Conservation (phyloP, 2,888 invertebrate genomes). For the Rhingia rostrata region DNA sequence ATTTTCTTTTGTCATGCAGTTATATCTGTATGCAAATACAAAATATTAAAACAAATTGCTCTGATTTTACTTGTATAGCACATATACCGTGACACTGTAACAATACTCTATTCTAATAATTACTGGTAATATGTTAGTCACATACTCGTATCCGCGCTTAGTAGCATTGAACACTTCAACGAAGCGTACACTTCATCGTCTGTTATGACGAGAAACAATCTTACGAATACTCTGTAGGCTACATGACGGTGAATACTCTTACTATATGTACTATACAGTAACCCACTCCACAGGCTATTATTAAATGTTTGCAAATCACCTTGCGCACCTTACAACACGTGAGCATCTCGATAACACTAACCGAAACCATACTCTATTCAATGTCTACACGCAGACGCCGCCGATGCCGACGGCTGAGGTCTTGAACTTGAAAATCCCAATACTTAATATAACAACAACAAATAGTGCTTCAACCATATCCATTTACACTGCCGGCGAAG, state of each 20-base stretch:
- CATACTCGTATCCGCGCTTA: constrained; percentile 19
- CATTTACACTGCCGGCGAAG: constrained; percentile 34
- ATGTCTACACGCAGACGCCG: constrained; percentile 8
- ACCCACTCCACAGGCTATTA: not conserved
- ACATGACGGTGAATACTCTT: no score
- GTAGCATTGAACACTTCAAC: constrained; percentile 4
- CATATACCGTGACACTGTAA: no score
- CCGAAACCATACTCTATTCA: constrained; percentile 25
- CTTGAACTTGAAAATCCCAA: constrained; percentile 56
- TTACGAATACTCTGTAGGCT: no score
- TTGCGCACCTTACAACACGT: constrained; percentile 45
- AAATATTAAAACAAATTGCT: no score
- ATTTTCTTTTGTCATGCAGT: no score
- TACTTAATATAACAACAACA: not conserved
- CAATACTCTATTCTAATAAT: not conserved
- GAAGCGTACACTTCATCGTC: not conserved
- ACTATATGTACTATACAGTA: no score
- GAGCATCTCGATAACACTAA: constrained; percentile 34
- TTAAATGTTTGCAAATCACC: constrained; percentile 50
- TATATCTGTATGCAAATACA: no score
- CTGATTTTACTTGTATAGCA: no score
- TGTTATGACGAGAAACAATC: constrained; percentile 11
- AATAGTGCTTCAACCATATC: not conserved
- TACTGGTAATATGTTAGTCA: constrained; percentile 4
- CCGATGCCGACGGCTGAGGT: not conserved